Percentiles rank a stretch among this genome's conserved stretches.
These are phyloP conservation scores for Malurus splendens DNA, from an alignment of 2,797 vertebrate species.

Conservation along the genomic window DNA sequence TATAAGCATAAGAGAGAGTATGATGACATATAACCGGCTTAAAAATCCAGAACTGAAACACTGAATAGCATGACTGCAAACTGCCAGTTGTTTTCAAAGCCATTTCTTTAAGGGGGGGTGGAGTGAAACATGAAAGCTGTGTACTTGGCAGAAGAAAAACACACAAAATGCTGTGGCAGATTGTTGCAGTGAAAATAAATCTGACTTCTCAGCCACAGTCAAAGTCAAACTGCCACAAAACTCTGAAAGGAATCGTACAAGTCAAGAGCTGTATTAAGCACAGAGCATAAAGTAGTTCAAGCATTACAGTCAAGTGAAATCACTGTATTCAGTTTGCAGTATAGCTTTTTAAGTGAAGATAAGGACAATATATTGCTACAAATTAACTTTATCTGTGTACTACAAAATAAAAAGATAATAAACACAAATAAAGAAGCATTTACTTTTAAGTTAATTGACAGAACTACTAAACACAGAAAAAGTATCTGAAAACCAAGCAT, in stretches of 20 bases:
- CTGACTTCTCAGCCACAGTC: background rate
- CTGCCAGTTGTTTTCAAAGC: constrained; percentile 7
- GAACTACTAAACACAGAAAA: background rate
- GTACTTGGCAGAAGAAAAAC: background rate
- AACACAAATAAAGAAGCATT: background rate
- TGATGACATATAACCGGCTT: background rate
- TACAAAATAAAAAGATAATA: background rate
- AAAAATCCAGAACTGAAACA: background rate
- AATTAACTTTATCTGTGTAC: background rate
- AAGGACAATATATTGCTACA: background rate
- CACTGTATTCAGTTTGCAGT: background rate
- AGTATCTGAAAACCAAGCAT: background rate
- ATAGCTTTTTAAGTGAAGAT: background rate
- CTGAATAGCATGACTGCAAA: background rate
- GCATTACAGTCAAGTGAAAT: background rate
- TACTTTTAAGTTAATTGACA: background rate
- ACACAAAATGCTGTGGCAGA: background rate
- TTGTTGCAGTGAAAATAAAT: constrained; percentile 17
- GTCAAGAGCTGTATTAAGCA: background rate
- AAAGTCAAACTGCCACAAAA: constrained; percentile 10
- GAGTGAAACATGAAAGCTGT: background rate
- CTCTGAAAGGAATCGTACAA: background rate
- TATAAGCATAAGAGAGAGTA: background rate
- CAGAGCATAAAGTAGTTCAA: background rate
- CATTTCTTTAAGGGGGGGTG: background rate